phyloP scores from a whole-genome alignment of 2,113 vertebrate species.

The Lanius ludovicianus region DNA sequence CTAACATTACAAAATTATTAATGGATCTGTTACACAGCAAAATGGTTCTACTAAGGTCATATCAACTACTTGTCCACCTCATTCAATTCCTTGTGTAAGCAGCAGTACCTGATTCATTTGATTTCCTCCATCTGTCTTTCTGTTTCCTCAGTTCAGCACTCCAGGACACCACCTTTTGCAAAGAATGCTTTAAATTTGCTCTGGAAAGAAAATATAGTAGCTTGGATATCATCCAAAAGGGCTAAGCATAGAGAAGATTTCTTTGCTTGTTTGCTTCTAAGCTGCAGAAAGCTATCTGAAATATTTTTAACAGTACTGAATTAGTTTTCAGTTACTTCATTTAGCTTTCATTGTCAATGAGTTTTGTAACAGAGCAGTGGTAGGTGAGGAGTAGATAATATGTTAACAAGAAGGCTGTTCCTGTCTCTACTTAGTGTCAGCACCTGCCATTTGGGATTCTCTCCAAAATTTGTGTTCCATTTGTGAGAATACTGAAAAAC shows the following conservation, averaged over 20 bases:
- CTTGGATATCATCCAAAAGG: slow-evolving; percentile 1
- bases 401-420: slow-evolving; percentile 62
- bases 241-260: not conserved
- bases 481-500: slow-evolving; percentile 41
- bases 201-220: slow-evolving; percentile 41
- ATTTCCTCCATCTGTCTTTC: slow-evolving; percentile 66
- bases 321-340: slow-evolving; percentile 45
- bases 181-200: slow-evolving; percentile 57
- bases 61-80: not conserved
- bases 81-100: slow-evolving; percentile 41
- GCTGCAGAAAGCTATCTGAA: not conserved
- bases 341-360: slow-evolving; percentile 62
- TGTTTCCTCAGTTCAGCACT: slow-evolving; percentile 41
- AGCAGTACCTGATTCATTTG: slow-evolving; percentile 50
- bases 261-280: slow-evolving; percentile 3
- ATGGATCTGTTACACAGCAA: not conserved
- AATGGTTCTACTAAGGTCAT: not conserved
- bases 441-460: slow-evolving; percentile 65
- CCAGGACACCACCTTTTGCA: slow-evolving; percentile 62
- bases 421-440: slow-evolving; percentile 56
- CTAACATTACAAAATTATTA: not conserved
- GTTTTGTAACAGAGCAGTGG: slow-evolving; percentile 53
- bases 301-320: not conserved
- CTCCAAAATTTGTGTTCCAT: slow-evolving; percentile 50
- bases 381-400: slow-evolving; percentile 61